Evolutionary conservation across 1,140 invertebrate genomes (phyloP), one percentile per base, ranked within the genome.

Genomic region (Bacillus rossius): DNA sequence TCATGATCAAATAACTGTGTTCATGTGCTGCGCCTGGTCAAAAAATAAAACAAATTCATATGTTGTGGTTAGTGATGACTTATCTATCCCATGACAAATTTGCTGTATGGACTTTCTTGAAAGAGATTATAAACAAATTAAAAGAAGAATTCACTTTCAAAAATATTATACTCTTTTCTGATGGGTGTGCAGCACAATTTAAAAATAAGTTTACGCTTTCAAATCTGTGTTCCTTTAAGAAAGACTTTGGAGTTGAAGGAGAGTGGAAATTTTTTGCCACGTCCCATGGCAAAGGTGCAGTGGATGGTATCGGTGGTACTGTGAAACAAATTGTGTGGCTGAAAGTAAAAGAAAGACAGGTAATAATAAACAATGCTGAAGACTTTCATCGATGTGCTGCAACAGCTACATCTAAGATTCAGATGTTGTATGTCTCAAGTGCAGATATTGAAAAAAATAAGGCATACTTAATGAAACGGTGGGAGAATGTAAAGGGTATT

Each of bases 241-340:
- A 62, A 19, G 62, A 68, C 57, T 65, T 62, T 56, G 53, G 48
- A 14, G 16, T 71, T 14, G 40, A 55, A 37, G 67, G 57, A 5
- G 62, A 69, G 55, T 71, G 69, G 68, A 22, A 62, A 40, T 69
- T 69, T 65, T 61, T 62, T 25, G 62, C 65, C 37, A 69, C 64
- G 8, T 57, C 51, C 14, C 69, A 69, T 55, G 68, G 66, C 8
- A 71, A 69, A 55, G 59, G 51, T 10, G 49, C 59, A 23, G 62
- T 65, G 38, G 67, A 69, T 57, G 62, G 64, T 13, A 54, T 66
- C 14, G 17, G 8, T 51, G n/a, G 22, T 34, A 34, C 29, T 34
- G 29, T 34, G 29, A 34, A 34, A 34, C 29, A 10, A 34, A 34
- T 34, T 34, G 49, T 51, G 25, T 19, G 49, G 17, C 7, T 51